These are phyloP conservation scores for Drosophila rufa DNA, from an alignment of 1,140 invertebrate species.

Conservation along the genomic window DNA sequence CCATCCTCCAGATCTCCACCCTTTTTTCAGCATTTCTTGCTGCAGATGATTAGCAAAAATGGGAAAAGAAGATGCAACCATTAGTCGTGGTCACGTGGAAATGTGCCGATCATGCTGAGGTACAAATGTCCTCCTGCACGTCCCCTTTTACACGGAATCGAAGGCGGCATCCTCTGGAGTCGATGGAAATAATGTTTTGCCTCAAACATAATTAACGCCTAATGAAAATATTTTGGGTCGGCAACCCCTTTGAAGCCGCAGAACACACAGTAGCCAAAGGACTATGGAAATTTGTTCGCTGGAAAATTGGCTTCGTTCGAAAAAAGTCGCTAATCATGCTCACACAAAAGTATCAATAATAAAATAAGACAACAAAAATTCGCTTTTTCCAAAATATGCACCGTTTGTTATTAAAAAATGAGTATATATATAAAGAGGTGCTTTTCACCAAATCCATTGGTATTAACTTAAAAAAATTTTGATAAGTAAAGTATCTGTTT, in stretches of 20 bases:
- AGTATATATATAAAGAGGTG: no score
- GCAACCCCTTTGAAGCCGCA: slow-evolving; percentile 27
- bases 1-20: slow-evolving; percentile 13
- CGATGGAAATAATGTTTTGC: slow-evolving; percentile 47
- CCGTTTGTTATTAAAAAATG: no score
- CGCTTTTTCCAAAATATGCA: no score
- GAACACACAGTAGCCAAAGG: slow-evolving; percentile 13
- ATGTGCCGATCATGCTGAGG: slow-evolving; percentile 33
- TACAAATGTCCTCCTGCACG: slow-evolving; percentile 24
- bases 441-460: no score
- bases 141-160: slow-evolving; percentile 13
- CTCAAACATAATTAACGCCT: slow-evolving; percentile 50
- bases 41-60: slow-evolving; percentile 37
- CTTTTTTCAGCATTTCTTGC: background rate
- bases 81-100: slow-evolving; percentile 34
- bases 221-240: slow-evolving; percentile 55
- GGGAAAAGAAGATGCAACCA: slow-evolving; percentile 11
- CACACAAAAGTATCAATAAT: background rate
- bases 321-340: slow-evolving; percentile 23
- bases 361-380: no score
- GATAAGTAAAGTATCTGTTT: no score
- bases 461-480: no score
- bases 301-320: slow-evolving; percentile 17
- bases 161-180: slow-evolving; percentile 9
- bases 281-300: slow-evolving; percentile 18